phyloP scores from a whole-genome alignment of 2,888 invertebrate species.

The Apomyelois bistriatella region DNA sequence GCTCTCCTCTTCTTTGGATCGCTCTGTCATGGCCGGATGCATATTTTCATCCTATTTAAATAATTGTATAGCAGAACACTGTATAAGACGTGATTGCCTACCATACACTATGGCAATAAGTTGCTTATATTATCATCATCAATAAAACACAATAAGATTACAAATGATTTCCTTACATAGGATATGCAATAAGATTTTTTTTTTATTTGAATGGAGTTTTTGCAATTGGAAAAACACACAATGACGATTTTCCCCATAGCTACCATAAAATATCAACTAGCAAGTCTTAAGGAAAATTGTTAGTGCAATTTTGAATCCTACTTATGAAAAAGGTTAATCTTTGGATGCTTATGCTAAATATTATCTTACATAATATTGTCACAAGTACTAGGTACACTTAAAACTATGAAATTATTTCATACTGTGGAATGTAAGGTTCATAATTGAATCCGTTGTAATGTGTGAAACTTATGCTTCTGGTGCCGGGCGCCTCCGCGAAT shows the following conservation, averaged over 20 bases:
- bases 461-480: conserved; percentile 64
- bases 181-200: no score
- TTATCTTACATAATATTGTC: conserved; percentile 6
- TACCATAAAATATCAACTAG: neutral
- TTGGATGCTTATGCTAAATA: conserved; percentile 24
- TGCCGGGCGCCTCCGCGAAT: conserved; percentile 51
- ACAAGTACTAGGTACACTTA: conserved; percentile 8
- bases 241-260: neutral
- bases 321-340: conserved; percentile 13
- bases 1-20: no score
- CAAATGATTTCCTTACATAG: no score
- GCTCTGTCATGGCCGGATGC: no score
- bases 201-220: no score
- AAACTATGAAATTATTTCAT: conserved; percentile 62
- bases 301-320: neutral
- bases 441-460: conserved; percentile 69
- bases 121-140: no score
- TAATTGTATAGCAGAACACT: no score
- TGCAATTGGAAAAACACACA: neutral
- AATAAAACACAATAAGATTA: no score
- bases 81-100: no score
- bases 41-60: no score
- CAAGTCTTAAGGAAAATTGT: neutral
- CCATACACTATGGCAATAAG: no score
- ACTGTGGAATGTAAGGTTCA: conserved; percentile 66